Percentiles rank a stretch among this genome's conserved stretches.
phyloP scores from a whole-genome alignment of 2,797 vertebrate species.

The Borostomias antarcticus region DNA sequence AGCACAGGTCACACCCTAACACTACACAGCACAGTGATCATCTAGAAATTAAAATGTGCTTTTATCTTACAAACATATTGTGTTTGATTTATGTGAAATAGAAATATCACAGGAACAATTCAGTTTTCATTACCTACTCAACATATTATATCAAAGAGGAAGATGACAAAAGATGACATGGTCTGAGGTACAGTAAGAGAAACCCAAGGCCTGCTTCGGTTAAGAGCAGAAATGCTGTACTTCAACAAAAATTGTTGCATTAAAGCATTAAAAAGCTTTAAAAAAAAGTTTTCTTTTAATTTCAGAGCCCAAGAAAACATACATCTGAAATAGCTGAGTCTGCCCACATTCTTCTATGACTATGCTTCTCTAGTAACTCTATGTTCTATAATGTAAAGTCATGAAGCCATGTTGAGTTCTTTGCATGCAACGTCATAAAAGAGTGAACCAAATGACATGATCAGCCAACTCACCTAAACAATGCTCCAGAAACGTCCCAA shows the following conservation, averaged over 20 bases:
- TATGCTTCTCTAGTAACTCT: neutral
- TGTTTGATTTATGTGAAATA: neutral
- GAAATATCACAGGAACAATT: conserved; percentile 31
- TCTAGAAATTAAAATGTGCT: conserved; percentile 50
- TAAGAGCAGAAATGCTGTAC: no score
- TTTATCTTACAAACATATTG: conserved; percentile 23
- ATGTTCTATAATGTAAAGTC: neutral
- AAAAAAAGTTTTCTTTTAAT: conserved; percentile 7
- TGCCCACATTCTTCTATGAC: neutral
- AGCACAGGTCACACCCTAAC: conserved; percentile 48
- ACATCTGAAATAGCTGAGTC: neutral
- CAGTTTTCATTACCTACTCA: conserved; percentile 42
- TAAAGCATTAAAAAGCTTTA: neutral
- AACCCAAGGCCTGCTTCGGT: conserved; percentile 51
- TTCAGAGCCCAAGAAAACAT: conserved; percentile 21
- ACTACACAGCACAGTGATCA: conserved; percentile 38
- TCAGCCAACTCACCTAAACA: conserved; percentile 57
- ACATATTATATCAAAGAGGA: conserved; percentile 30
- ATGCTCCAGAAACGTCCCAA: conserved; percentile 53
- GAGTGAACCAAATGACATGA: conserved; percentile 14
- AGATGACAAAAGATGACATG: conserved; percentile 53
- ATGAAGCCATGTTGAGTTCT: neutral
- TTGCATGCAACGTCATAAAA: neutral
- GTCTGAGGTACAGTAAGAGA: conserved; percentile 36
- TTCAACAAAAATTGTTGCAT: neutral